Evolutionary conservation across 2,888 invertebrate genomes (phyloP), one percentile per base, ranked within the genome.

Genomic region (Adelognathus sp.): DNA sequence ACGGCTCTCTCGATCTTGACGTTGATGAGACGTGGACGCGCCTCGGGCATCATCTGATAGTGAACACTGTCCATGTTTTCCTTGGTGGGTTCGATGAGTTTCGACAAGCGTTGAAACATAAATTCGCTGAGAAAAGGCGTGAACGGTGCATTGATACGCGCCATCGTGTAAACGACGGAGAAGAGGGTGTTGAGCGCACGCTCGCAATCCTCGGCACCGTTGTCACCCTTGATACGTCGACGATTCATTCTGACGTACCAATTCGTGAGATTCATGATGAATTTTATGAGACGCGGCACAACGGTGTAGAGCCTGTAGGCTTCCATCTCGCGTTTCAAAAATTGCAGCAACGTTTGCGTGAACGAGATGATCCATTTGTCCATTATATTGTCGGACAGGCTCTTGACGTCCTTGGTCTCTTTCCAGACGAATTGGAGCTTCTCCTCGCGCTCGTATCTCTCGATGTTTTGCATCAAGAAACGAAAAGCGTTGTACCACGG

Each of bases 241-340:
- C 99, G 94, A 91, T 99, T 99, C 95, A 99, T 96, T 81, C 99
- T 94, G 31, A 99, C 98, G 91, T 99, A 99, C 98, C 99, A 99
- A 91, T 99, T 99, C 29, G 99, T 99, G 2, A 99, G 94, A 89
- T 99, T 97, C 89, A 99, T 99, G 83, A 99, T 98, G 91, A 98
- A 99, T 90, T 98, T 98, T 0, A 99, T 96, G 46, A 99, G 92
- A 69, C 96, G 93, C 0, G 99, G 98, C 7, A 99, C 96, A 7
- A 99, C 99, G 0, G 98, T 99, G 90, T 99, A 99, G 67, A 99
- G 92, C 70, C 97, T 95, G 90, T 99, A 99, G 1, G 96, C 96
- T 86, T 95, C 94, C 99, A 99, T 99, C 93, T 99, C 99, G 84
- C 95, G 94, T 63, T 96, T 95, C 6, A 99, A 95, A 92, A 97